A percentile compares a stretch with the other conserved stretches of the same genome.
Conservation (phyloP, 1,140 invertebrate species). For the Papilio xuthus region DNA sequence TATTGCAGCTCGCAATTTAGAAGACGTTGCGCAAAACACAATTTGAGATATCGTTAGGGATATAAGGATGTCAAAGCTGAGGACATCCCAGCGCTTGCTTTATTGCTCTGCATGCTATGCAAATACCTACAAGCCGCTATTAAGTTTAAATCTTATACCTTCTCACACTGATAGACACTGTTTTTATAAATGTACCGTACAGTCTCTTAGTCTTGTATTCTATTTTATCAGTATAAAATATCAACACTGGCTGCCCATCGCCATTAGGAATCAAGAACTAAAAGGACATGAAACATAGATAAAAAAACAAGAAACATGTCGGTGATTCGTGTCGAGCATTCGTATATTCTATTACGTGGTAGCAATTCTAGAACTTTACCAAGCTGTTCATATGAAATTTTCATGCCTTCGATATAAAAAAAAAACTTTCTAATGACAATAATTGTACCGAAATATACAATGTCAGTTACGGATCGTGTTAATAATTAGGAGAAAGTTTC, state of each 20-base stretch:
- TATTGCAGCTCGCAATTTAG: background rate
- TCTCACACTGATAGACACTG: background rate
- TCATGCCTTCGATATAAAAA: background rate
- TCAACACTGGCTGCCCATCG: background rate
- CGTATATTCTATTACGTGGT: too few relatives aligned
- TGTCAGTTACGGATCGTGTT: background rate
- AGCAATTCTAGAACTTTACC: too few relatives aligned
- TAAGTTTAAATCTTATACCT: background rate
- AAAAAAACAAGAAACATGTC: too few relatives aligned
- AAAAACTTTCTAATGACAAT: constrained; percentile 2
- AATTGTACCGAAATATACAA: constrained; percentile 9
- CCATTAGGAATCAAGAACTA: too few relatives aligned
- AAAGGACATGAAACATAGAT: too few relatives aligned
- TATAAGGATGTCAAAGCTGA: too few relatives aligned
- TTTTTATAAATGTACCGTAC: background rate
- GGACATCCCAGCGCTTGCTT: too few relatives aligned
- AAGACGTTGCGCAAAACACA: background rate
- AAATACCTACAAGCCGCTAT: background rate
- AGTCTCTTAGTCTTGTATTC: background rate
- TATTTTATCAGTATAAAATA: background rate
- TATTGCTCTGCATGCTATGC: too few relatives aligned
- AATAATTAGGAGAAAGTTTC: background rate
- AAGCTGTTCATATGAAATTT: too few relatives aligned
- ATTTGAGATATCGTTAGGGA: background rate
- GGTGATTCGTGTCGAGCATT: too few relatives aligned